These are phyloP conservation scores for Ptiloglossa arizonensis DNA, from an alignment of 1,140 invertebrate genomes.

Conservation along the genomic window DNA sequence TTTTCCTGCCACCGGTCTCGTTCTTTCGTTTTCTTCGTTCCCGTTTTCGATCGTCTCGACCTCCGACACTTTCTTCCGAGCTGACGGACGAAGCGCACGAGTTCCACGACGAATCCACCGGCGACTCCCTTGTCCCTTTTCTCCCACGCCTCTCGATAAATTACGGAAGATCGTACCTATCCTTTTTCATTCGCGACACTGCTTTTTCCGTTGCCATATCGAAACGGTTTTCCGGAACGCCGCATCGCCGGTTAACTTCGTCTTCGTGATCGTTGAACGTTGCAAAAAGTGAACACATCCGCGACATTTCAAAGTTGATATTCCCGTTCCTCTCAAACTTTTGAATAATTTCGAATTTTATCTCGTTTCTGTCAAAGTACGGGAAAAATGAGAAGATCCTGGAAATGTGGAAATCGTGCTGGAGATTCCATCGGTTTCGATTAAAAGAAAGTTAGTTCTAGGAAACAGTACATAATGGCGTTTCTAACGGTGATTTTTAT, in stretches of 20 bases:
- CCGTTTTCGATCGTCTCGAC: not conserved
- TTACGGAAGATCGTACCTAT: constrained; percentile 30
- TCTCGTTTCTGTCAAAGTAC: not conserved
- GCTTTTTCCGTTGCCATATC: not conserved
- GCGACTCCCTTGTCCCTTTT: not conserved
- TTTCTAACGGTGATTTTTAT: no score
- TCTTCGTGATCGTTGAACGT: not conserved
- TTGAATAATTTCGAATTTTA: not conserved
- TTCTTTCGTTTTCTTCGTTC: not conserved
- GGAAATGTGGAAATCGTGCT: not conserved
- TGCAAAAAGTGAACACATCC: not conserved
- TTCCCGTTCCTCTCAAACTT: not conserved
- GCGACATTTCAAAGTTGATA: not conserved
- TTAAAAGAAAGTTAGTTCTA: not conserved
- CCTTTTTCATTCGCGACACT: constrained; percentile 34
- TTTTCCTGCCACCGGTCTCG: constrained; percentile 35
- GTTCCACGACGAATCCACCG: constrained; percentile 36
- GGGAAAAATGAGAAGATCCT: not conserved
- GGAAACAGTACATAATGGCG: no score
- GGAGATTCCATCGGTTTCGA: not conserved
- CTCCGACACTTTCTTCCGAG: constrained; percentile 18
- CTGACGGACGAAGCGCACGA: constrained; percentile 17
- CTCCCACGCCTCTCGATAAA: constrained; percentile 39
- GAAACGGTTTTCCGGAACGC: not conserved
- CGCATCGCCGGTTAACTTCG: not conserved